Conservation (phyloP, 2,797 vertebrate species). For the Acanthurus leucopareius region DNA sequence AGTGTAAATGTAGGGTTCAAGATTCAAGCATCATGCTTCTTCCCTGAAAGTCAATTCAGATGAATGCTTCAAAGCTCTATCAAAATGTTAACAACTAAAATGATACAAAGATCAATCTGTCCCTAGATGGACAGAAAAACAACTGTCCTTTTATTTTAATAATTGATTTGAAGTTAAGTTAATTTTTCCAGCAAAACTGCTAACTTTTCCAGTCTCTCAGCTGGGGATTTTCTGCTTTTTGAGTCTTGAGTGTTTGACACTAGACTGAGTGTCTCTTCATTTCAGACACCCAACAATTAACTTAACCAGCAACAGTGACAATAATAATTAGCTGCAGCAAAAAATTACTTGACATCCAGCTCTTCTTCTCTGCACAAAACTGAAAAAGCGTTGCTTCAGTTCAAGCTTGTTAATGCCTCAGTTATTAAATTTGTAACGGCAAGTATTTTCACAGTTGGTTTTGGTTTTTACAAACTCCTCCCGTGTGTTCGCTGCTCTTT, state of each 20-base stretch:
- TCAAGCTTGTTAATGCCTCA: slow-evolving; percentile 6
- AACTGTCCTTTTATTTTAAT: background rate
- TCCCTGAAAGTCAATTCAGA: background rate
- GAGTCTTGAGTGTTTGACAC: background rate
- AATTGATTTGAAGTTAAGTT: background rate
- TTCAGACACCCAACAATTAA: too few relatives aligned
- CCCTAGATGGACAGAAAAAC: slow-evolving; percentile 1
- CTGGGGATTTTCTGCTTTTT: background rate
- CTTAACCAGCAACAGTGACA: background rate
- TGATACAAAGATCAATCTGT: background rate
- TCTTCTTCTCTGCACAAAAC: slow-evolving; percentile 5
- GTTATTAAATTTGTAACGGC: background rate
- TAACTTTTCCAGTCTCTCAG: background rate
- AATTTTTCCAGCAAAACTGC: too few relatives aligned
- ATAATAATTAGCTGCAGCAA: background rate
- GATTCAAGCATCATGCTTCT: too few relatives aligned
- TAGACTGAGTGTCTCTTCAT: background rate
- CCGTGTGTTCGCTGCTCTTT: slow-evolving; percentile 11
- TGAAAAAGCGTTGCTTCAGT: background rate
- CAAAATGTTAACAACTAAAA: background rate
- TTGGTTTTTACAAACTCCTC: slow-evolving; percentile 7
- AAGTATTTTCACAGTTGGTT: slow-evolving; percentile 21
- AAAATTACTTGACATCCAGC: slow-evolving; percentile 6
- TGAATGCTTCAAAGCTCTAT: background rate
- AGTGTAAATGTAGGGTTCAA: too few relatives aligned